Conservation (phyloP, 2,113 vertebrate species). For the Ammodramus savannarum region DNA sequence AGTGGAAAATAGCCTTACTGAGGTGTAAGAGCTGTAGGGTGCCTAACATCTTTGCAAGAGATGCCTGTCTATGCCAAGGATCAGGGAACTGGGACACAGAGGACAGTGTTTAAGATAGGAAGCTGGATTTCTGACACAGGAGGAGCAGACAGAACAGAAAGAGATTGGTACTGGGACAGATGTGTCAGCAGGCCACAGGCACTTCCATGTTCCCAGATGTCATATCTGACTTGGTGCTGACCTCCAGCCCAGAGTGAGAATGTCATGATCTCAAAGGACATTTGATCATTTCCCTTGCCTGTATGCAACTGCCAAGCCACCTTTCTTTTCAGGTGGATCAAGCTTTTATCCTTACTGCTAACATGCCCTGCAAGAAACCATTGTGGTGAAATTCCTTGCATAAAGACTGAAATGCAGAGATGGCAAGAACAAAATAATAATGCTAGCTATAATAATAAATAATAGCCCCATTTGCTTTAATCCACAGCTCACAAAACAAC, state of each 20-base stretch:
- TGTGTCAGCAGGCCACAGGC: neutral
- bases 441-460: slow-evolving; percentile 34
- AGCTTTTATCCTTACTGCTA: neutral
- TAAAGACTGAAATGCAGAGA: neutral
- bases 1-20: neutral
- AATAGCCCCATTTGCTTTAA: slow-evolving; percentile 21
- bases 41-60: neutral
- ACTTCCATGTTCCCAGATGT: neutral
- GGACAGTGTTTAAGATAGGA: neutral
- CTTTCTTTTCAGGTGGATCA: neutral
- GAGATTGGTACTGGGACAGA: neutral
- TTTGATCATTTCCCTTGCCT: neutral
- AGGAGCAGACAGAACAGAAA: neutral
- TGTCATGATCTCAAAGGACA: neutral
- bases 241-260: neutral
- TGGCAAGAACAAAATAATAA: neutral
- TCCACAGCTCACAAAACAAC: slow-evolving; percentile 13
- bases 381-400: neutral
- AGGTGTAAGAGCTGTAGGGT: neutral
- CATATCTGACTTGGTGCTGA: neutral
- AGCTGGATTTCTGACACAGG: neutral
- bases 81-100: fast-evolving
- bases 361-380: neutral
- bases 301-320: neutral
- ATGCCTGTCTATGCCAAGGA: neutral